These are phyloP conservation scores for Trichomycterus rosablanca DNA, from an alignment of 2,113 vertebrate genomes.

Conservation along the genomic window DNA sequence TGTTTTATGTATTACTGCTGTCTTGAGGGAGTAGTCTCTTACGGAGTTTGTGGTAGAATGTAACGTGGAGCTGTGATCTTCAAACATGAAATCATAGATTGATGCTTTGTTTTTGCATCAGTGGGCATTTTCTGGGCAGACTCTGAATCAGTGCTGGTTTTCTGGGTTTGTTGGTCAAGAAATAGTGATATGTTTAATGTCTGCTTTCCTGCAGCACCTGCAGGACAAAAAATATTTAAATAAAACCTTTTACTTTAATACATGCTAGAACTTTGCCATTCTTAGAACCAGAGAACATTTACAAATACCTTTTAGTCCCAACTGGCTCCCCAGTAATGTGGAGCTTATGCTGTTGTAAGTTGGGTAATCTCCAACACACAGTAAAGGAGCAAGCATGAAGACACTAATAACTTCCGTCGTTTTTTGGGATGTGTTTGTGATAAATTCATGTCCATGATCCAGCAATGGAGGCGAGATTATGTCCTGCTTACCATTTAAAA, in stretches of 20 bases:
- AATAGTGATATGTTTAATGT: slow-evolving; percentile 35
- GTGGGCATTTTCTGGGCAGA: neutral
- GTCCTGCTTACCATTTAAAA: slow-evolving; percentile 32
- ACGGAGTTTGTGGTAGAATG: slow-evolving; percentile 60
- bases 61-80: slow-evolving; percentile 54
- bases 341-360: slow-evolving; percentile 40
- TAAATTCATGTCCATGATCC: slow-evolving; percentile 26
- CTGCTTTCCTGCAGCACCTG: slow-evolving; percentile 35
- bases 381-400: slow-evolving; percentile 56
- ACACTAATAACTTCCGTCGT: slow-evolving; percentile 32
- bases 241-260: no score
- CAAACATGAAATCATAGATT: slow-evolving; percentile 55
- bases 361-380: slow-evolving; percentile 29
- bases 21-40: slow-evolving; percentile 40
- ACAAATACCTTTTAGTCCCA: slow-evolving; percentile 58
- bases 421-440: slow-evolving; percentile 25
- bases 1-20: neutral
- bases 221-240: neutral
- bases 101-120: neutral
- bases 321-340: slow-evolving; percentile 53
- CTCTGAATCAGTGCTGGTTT: slow-evolving; percentile 34
- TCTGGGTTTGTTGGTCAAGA: slow-evolving; percentile 1
- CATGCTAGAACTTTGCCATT: no score
- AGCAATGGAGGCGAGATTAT: slow-evolving; percentile 24
- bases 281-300: no score